A percentile compares a stretch with the other conserved stretches of the same genome.
Evolutionary conservation across 2,888 invertebrate genomes (phyloP).

Genomic region (Synanthedon andrenaeformis): DNA sequence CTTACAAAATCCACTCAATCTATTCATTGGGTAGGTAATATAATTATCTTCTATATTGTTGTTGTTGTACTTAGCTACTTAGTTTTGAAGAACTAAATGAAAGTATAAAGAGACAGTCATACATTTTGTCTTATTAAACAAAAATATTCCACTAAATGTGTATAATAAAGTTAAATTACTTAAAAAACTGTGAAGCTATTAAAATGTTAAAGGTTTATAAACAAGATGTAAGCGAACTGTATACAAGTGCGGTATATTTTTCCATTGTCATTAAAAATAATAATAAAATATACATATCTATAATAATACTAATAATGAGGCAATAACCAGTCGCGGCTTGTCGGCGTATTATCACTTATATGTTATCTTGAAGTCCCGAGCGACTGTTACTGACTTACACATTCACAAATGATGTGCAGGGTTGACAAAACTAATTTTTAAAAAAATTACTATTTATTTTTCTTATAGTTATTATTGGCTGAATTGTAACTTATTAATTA

Average conservation of each 20-base stretch:
- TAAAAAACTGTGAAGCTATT: neutral
- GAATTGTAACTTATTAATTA: too few species aligned
- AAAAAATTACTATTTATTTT: too few species aligned
- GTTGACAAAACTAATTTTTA: too few species aligned
- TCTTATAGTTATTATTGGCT: too few species aligned
- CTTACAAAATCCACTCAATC: too few species aligned
- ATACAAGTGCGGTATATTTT: neutral
- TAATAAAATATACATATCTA: neutral
- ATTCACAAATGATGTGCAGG: too few species aligned
- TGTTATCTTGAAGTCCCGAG: neutral
- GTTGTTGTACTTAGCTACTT: too few species aligned
- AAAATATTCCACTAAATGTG: neutral
- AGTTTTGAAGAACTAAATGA: too few species aligned
- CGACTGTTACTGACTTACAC: neutral
- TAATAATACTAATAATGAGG: neutral
- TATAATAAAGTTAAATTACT: neutral
- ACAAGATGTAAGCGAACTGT: neutral
- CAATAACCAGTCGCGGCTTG: neutral
- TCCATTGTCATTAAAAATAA: neutral
- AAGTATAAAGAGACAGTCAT: too few species aligned
- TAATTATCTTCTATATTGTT: too few species aligned
- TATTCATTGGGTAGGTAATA: too few species aligned
- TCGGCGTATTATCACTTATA: neutral
- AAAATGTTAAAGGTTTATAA: neutral
- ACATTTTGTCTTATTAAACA: too few species aligned